These are phyloP conservation scores for Sebastes paucispinis DNA, from an alignment of 2,797 vertebrate species.

Conservation along the genomic window DNA sequence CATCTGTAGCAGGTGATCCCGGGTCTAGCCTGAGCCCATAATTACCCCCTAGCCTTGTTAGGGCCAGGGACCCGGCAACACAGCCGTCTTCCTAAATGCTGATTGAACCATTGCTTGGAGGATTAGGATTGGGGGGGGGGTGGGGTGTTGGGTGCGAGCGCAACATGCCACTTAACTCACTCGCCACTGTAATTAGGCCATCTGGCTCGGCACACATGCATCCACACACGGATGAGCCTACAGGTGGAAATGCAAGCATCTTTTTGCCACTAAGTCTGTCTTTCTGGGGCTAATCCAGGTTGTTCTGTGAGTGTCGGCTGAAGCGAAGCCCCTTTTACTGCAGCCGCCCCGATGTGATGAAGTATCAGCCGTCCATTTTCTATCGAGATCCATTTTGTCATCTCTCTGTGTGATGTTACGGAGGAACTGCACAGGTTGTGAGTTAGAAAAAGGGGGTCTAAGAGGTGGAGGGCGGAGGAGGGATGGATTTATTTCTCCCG, in stretches of 20 bases:
- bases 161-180: conserved; percentile 81
- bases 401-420: background rate
- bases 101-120: conserved; percentile 87
- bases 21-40: conserved; percentile 71
- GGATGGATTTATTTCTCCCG: conserved; percentile 76
- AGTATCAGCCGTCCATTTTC: conserved; percentile 24
- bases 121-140: conserved; percentile 77
- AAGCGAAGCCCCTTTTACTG: conserved; percentile 3
- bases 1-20: conserved; percentile 74
- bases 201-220: conserved; percentile 70
- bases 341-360: background rate
- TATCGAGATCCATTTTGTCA: conserved; percentile 24
- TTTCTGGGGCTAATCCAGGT: conserved; percentile 34
- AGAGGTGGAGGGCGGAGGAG: conserved; percentile 18
- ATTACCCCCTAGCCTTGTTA: conserved; percentile 80
- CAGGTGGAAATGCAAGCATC: conserved; percentile 63
- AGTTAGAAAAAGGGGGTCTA: conserved; percentile 36
- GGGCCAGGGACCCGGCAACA: conserved; percentile 52
- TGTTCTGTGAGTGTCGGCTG: background rate
- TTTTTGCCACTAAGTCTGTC: conserved; percentile 31
- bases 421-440: background rate
- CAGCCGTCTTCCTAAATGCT: conserved; percentile 67
- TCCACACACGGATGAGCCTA: conserved; percentile 29
- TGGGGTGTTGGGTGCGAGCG: conserved; percentile 72
- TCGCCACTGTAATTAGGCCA: conserved; percentile 89